Base-by-base conservation (phyloP, 1,140 invertebrate genomes). In the Zaprionus davidi region DNA sequence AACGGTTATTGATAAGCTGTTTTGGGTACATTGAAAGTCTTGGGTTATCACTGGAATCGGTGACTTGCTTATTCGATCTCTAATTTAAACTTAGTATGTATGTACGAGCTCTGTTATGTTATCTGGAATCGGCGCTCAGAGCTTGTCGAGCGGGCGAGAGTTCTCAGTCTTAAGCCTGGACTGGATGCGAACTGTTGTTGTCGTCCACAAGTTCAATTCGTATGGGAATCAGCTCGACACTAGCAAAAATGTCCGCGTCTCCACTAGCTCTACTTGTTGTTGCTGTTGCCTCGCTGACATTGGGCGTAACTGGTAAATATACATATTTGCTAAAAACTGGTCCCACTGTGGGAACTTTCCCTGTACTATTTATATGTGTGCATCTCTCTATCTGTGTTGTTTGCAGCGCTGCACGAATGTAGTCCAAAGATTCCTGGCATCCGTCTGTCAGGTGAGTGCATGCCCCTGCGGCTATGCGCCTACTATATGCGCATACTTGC, bases 401-500 rank as follows among this genome's bases (percentile, higher is more conserved):
- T 36, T 76, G 13, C 56, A 88, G 85, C 66, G 24, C 78, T 81
- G 36, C 49, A 22, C 2, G 68, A 90, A 6, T 88, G 85, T 46
- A 55, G 69, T 11, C 55, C 86, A n/a, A 67, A 53, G 38, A 58
- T 57, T 9, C 53, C 64, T 6, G 56, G 38, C 34, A 73, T 57
- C 64, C 64, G 66, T 34, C 31, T 60, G 36, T n/a, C 44, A 1
- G 85, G 85, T 0, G 51, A 73, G 46, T 88, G 85, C 59, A 79
- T 68, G 6, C 65, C 81, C 0, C 58, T 88, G 2, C 56, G 59
- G 2, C 51, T 82, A 13, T 88, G 85, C 12, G 86, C 49, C 12
- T 77, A 67, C 73, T 88, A 82, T 58, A 85, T 85, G 81, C 26
- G 55, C 9, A 70, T 88, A n/a, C 55, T 88, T 2, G 1, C 41